Evolutionary conservation across 2,797 vertebrate species (phyloP), one percentile per base, ranked within the genome.

Genomic region (Furcifer pardalis): DNA sequence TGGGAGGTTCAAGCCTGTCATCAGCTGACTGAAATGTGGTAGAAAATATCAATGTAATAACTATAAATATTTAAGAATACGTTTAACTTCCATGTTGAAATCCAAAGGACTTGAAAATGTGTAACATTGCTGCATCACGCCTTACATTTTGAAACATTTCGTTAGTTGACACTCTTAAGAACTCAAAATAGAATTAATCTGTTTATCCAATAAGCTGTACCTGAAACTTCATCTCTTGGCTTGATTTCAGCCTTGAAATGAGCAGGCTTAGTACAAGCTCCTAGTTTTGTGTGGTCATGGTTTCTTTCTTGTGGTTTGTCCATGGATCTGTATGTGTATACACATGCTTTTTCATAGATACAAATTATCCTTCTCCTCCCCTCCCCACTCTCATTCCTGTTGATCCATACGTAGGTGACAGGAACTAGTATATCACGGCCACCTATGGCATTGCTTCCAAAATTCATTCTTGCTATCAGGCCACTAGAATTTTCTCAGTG

Each of bases 231-330:
- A 87, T 83, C 52, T 86, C 8, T 12, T 89, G 85, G 76, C 66
- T 86, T 88, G 32, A 92, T 79, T 85, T 89, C 88, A 86, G 81
- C 35, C 0, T 44, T 25, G 75, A 66, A 56, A 86, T 92, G 76
- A 32, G 83, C 44, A 42, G 60, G 65, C 84, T 91, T 85, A 76
- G 21, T 87, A 82, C 82, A 32, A 85, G 81, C 84, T 87, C 72
- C 88, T 5, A n/a, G 15, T 82, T 75, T 52, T 23, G 5, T 46
- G 32, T n/a, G 17, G 15, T 30, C 5, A 60, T n/a, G 8, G 32
- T 17, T 82, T 62, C 46, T 63, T 21, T 35, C 4, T 27, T 12
- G 9, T 49, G 21, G 5, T 32, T 23, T 37, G 35, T 27, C 25
- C 27, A 46, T 68, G 32, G 60, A 12, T 9, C 60, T 62, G 59